Base-by-base conservation (phyloP, 2,888 invertebrate species). In the Antheraea assamensis region DNA sequence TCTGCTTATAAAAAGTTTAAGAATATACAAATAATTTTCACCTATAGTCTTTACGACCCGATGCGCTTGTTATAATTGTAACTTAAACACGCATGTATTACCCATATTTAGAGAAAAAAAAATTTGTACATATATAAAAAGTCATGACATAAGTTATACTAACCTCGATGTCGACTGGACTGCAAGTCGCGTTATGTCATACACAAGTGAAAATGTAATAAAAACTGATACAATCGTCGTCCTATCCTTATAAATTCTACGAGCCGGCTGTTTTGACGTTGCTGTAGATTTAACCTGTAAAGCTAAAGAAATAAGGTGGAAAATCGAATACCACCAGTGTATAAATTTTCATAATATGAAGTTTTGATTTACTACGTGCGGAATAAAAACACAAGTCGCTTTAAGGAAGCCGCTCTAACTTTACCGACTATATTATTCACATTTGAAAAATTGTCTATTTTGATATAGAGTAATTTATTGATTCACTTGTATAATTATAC, bases 131-230 rank as follows among this genome's bases (percentile, higher is more conserved):
- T 15, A 64, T 24, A 58, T 64, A 30, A n/a, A n/a, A n/a, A 30
- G 30, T 30, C 61, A 30, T 64, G 61, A 64, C 30, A 64, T 64
- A 27, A 64, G 27, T 64, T 64, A 64, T 3, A 61, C 61, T 27
- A 27, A 64, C 17, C 24, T 15, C 61, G 27, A 30, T 64, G 30
- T 19, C 61, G 17, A 64, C 61, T 64, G 61, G 30, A 64, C 61
- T 30, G 61, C 61, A 30, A 30, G 27, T 27, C 61, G 27, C 78
- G 83, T 88, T 87, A 88, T 84, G 85, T 88, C 87, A 89, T 80
- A 78, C 77, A 75, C 74, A 74, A 80, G 85, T 87, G 85, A 87
- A 88, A 89, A 86, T 85, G 84, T 78, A 84, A 86, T 86, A 82
- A 88, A 83, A 87, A 85, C 78, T 75, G 76, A 80, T 82, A 81